These are phyloP conservation scores for Acronicta leporina DNA, from an alignment of 2,888 invertebrate species.

Conservation along the genomic window DNA sequence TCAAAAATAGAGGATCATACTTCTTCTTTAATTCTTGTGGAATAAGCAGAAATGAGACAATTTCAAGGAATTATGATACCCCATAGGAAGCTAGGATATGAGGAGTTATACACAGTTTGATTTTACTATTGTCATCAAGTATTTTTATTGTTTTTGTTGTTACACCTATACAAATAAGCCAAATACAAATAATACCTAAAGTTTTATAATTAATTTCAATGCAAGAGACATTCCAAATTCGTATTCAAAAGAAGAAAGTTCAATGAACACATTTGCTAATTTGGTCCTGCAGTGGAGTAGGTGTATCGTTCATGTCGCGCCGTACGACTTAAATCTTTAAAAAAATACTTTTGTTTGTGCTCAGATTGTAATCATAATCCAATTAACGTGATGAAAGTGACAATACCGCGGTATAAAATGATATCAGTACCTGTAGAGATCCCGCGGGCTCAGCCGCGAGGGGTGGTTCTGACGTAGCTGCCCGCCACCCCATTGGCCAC, in stretches of 20 bases:
- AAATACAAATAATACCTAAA: too few relatives aligned
- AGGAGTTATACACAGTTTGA: too few relatives aligned
- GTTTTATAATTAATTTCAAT: too few relatives aligned
- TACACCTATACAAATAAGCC: too few relatives aligned
- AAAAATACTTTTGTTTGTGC: slow-evolving; percentile 15
- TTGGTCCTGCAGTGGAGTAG: not conserved
- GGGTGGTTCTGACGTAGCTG: slow-evolving; percentile 72
- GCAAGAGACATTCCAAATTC: not conserved
- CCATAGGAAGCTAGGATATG: too few relatives aligned
- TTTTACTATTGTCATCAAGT: too few relatives aligned
- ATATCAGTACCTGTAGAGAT: slow-evolving; percentile 61
- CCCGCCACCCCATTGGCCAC: slow-evolving; percentile 57
- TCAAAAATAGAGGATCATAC: too few relatives aligned
- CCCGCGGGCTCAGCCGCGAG: slow-evolving; percentile 60
- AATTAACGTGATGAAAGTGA: slow-evolving; percentile 46
- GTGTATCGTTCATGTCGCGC: not conserved
- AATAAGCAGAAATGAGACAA: too few relatives aligned
- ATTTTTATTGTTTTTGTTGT: too few relatives aligned
- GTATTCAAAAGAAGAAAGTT: not conserved
- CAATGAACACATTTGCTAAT: slow-evolving; percentile 9
- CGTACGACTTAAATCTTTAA: slow-evolving; percentile 8
- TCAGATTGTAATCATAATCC: slow-evolving; percentile 45
- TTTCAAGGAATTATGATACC: too few relatives aligned
- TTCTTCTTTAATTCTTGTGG: too few relatives aligned
- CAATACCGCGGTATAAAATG: slow-evolving; percentile 48